phyloP scores from a whole-genome alignment of 2,888 invertebrate species.

The Lasioglossum zephyrum region DNA sequence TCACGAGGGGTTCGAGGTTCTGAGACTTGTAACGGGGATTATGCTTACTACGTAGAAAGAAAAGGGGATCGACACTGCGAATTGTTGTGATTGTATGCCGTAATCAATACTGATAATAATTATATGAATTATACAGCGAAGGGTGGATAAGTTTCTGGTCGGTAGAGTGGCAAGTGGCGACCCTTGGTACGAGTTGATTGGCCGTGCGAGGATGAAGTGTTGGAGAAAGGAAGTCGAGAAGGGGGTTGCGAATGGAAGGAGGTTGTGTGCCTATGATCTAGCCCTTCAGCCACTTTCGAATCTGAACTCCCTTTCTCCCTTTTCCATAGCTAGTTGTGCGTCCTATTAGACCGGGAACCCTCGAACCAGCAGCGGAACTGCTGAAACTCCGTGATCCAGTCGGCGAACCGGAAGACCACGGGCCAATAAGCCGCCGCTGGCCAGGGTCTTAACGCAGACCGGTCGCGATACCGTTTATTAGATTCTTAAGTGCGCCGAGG shows the following conservation, averaged over 20 bases:
- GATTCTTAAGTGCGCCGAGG: constrained; percentile 64
- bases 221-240: not conserved
- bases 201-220: not conserved
- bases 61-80: too few species aligned
- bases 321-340: constrained; percentile 8
- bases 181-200: not conserved
- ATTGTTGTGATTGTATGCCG: not conserved
- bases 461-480: constrained; percentile 69
- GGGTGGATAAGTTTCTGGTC: not conserved
- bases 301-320: constrained; percentile 4
- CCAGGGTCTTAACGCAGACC: constrained; percentile 42
- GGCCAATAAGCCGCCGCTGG: constrained; percentile 53
- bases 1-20: not conserved
- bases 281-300: not conserved
- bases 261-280: not conserved
- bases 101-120: not conserved
- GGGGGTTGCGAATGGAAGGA: not conserved
- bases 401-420: constrained; percentile 29
- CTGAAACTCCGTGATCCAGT: constrained; percentile 59
- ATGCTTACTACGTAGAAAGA: not conserved
- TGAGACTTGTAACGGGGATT: not conserved
- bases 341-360: constrained; percentile 35
- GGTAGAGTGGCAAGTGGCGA: not conserved
- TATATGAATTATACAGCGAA: not conserved
- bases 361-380: constrained; percentile 64